Evolutionary conservation across 2,113 vertebrate species (phyloP).

Genomic region (Saguinus midas): DNA sequence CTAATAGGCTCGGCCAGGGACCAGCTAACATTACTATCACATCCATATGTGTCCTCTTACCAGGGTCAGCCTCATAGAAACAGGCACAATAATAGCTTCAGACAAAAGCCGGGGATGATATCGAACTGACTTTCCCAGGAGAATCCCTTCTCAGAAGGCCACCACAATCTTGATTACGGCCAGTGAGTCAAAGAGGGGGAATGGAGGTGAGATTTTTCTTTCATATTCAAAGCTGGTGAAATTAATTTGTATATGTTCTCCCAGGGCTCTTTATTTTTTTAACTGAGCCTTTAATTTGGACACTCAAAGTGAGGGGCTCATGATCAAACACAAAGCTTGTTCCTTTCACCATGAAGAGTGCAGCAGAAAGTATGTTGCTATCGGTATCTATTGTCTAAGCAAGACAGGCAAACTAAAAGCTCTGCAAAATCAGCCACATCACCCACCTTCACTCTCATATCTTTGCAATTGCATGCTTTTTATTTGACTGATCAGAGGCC

Average conservation of each 20-base stretch:
- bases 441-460: neutral
- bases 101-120: constrained; percentile 68
- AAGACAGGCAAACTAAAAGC: neutral
- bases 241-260: constrained; percentile 1
- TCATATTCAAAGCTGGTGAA: constrained; percentile 33
- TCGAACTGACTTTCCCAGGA: constrained; percentile 53
- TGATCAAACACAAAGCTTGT: neutral
- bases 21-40: constrained; percentile 61
- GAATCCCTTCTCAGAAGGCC: constrained; percentile 59
- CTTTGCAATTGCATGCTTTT: neutral
- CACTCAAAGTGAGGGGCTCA: neutral
- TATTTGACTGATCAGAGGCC: neutral
- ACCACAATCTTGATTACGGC: constrained; percentile 15
- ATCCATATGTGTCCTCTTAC: constrained; percentile 62
- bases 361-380: neutral
- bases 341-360: neutral
- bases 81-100: constrained; percentile 59
- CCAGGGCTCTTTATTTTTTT: neutral
- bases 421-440: neutral
- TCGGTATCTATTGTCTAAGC: neutral
- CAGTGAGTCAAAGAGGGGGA: neutral
- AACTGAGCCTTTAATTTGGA: constrained; percentile 4
- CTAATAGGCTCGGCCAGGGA: constrained; percentile 38
- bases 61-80: constrained; percentile 56
- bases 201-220: neutral